Evolutionary conservation across 2,797 vertebrate genomes (phyloP), one percentile per base, ranked within the genome.

Genomic region (Chaunax sp.): DNA sequence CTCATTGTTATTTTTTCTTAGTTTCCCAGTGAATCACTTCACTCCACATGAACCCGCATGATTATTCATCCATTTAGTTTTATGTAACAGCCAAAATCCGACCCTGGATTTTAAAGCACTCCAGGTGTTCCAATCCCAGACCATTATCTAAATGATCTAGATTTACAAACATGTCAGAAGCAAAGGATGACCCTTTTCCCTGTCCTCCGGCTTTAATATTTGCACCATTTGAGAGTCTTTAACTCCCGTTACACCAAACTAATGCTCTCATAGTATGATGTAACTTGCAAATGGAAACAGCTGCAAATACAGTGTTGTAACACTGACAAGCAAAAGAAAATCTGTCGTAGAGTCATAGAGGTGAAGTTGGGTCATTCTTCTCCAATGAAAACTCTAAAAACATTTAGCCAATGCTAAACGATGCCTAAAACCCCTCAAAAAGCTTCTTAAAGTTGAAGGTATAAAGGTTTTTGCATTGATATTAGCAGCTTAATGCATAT

Each of bases 51-150:
- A 66, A 77, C 75, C 61, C 72, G 64, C 63, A 63, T 76, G 60
- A 78, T 78, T 72, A 82, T 82, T 86, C 80, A 81, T 73, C 57
- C 38, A 35, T 77, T 69, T 58, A 16, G 18, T 45, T 60, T 90
- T 82, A 80, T 8, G 50, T 78, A 86, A 88, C 53, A 46, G 49
- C 7, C 23, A 63, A 46, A 63, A 64, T 70, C 53, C 22, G 0
- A 56, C 22, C 16, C 41, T 14, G 20, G 50, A 56, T 58, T 50
- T 55, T 25, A 25, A 64, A 53, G 11, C 10, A 4, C 5, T 40
- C 12, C 14, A 62, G 49, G 28, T 19, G 15, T 23, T 64, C 10
- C 20, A 53, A 64, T 52, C 37, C 10, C 12, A 58, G 22, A 15
- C 59, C 65, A 49, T 77, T 55, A 69, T 46, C 51, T 25, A 47